Percentiles rank a stretch among this genome's conserved stretches.
phyloP scores from a whole-genome alignment of 2,797 vertebrate species.

The Cercopithecus hamlyni region DNA sequence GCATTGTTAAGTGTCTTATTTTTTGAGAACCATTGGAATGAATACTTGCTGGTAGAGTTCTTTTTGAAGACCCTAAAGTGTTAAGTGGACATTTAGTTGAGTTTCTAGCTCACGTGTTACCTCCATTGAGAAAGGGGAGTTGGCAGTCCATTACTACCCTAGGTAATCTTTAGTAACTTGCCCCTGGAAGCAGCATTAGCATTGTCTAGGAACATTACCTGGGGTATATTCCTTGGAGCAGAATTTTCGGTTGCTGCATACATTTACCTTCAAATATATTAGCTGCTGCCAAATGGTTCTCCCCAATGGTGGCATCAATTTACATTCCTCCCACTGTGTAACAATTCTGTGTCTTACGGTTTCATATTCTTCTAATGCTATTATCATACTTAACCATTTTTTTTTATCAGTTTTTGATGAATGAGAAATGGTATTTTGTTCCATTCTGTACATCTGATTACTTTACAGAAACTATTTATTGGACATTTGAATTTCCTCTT shows the following conservation, averaged over 20 bases:
- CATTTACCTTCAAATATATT: not conserved
- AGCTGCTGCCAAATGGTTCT: not conserved
- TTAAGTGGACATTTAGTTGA: conserved; percentile 29
- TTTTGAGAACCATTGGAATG: not conserved
- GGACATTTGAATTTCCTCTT: not conserved
- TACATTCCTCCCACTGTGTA: not conserved
- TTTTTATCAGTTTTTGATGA: not conserved
- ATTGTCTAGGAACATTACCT: not conserved
- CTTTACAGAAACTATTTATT: not conserved
- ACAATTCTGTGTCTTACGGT: not conserved
- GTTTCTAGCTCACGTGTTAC: not conserved
- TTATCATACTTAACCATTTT: not conserved
- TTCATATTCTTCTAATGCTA: not conserved
- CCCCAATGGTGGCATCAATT: not conserved
- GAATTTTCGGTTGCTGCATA: not conserved
- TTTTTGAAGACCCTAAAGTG: conserved; percentile 49
- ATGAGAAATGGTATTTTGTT: conserved; percentile 2
- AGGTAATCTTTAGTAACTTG: conserved; percentile 53
- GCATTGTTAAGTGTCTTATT: conserved; percentile 13
- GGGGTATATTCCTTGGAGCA: not conserved
- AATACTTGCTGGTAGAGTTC: not conserved
- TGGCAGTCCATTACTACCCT: not conserved
- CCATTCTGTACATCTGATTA: not conserved
- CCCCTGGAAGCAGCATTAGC: not conserved
- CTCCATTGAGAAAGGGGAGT: not conserved